Evolutionary conservation across 64 coral and sea anemone genomes (phyloP), one percentile per base, ranked within the genome.

Genomic region (Actinia tenebrosa): DNA sequence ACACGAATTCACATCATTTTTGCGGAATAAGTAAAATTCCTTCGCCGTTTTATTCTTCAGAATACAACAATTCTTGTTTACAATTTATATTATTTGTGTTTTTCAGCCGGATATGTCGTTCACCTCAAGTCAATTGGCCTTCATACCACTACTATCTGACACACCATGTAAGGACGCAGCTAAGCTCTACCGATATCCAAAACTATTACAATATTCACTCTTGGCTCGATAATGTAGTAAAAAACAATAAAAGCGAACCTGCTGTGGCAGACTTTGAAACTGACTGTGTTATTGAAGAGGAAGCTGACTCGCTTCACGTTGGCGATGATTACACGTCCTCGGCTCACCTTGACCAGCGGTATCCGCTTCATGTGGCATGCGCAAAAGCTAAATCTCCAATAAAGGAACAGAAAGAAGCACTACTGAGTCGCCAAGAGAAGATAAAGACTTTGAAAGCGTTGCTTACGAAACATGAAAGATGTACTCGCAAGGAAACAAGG

Each of bases 101-200:
- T 58, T 0, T 58, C 15, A 11, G 30, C 30, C 7, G 56, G 56
- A 58, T 11, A 11, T 16, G 56, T 58, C 10, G 63, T n/a, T n/a
- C 63, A 23, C 11, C 22, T 19, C 63, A 66, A 66, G 63, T 66
- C 63, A 19, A 66, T n/a, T 2, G 56, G 10, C 63, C 23, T 27
- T 75, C 69, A 75, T 81, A 81, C 27, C 79, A 81, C 22, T 81
- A 81, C 44, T 81, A 81, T 19, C 79, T 53, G 10, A 81, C 46
- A 20, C 37, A 75, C 69, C 69, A 75, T 15, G 69, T 75, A 75
- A 75, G 23, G 11, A 75, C 69, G 1, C 63, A 66, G 8, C 63
- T n/a, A 22, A 75, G 26, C 9, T 50, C 44, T 19, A 47, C 45
- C 5, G 53, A 53, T 17, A 45, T 50, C 6, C 79, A 81, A 14